Evolutionary conservation across 2,888 invertebrate genomes (phyloP).

Genomic region (Nephrotoma guestfalica): DNA sequence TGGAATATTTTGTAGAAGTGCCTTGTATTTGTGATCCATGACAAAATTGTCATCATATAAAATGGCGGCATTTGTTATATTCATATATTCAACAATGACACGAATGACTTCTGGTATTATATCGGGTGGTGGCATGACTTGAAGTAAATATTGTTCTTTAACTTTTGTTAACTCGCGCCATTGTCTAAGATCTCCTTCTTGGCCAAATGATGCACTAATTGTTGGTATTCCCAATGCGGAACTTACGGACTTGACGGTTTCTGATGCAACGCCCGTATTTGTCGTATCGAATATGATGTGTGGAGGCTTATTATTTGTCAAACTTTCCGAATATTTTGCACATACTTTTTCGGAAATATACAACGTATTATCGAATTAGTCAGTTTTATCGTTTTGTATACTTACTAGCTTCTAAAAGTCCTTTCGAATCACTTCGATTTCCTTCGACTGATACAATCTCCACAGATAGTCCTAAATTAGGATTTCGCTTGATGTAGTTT

Average conservation of each 20-base stretch:
- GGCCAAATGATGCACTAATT: conserved; percentile 72
- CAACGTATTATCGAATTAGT: not conserved
- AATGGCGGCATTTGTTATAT: conserved; percentile 84
- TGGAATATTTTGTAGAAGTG: conserved; percentile 75
- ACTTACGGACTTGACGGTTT: conserved; percentile 73
- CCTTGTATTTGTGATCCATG: conserved; percentile 90
- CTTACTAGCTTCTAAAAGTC: conserved; percentile 53
- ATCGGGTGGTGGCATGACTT: conserved; percentile 64
- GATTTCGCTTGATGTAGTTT: conserved; percentile 54
- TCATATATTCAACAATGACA: conserved; percentile 64
- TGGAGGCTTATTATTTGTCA: conserved; percentile 49
- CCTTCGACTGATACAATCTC: conserved; percentile 45
- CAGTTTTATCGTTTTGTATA: not conserved
- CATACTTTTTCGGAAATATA: conserved; percentile 41
- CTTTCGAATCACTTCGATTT: conserved; percentile 56
- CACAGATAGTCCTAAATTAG: conserved; percentile 43
- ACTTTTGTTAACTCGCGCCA: conserved; percentile 61
- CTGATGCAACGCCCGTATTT: conserved; percentile 63
- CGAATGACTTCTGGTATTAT: conserved; percentile 70
- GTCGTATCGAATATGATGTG: conserved; percentile 73
- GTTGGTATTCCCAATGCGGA: conserved; percentile 68
- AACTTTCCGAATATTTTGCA: conserved; percentile 50
- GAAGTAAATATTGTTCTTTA: conserved; percentile 61
- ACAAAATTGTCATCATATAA: conserved; percentile 79
- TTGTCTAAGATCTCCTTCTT: conserved; percentile 65